Percentiles rank a stretch among this genome's conserved stretches.
Evolutionary conservation across 1,140 invertebrate species (phyloP).

Genomic region (Adelges cooleyi): DNA sequence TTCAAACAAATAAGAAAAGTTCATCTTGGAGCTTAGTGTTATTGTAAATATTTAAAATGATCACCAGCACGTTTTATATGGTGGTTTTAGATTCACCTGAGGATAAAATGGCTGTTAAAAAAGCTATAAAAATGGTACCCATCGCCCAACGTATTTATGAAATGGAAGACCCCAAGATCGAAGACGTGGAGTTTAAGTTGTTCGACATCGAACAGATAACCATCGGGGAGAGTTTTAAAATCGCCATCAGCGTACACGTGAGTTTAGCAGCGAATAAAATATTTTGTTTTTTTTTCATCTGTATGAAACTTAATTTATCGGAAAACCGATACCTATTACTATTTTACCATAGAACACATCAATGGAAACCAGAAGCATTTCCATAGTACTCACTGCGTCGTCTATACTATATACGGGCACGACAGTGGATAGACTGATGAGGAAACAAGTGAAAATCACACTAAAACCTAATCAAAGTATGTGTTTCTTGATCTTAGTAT

Average conservation of each 20-base stretch:
- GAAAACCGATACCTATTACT: neutral
- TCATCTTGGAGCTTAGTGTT: no score
- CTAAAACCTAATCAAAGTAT: constrained; percentile 40
- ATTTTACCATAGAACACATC: constrained; percentile 46
- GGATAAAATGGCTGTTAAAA: constrained; percentile 51
- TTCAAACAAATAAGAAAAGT: no score
- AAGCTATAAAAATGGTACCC: constrained; percentile 48
- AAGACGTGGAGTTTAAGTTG: constrained; percentile 56
- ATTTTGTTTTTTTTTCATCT: no score
- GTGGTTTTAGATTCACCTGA: constrained; percentile 41
- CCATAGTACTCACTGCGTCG: constrained; percentile 47
- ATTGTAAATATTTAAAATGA: no score
- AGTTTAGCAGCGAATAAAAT: constrained; percentile 1
- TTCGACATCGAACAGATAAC: constrained; percentile 53
- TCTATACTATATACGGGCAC: constrained; percentile 60
- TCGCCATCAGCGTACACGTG: constrained; percentile 52
- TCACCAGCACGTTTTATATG: no score
- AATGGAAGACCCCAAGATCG: constrained; percentile 42
- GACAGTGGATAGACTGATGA: constrained; percentile 50
- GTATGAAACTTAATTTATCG: no score
- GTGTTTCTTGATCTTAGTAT: no score
- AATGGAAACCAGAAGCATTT: constrained; percentile 47
- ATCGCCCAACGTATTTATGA: constrained; percentile 48
- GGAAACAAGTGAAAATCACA: constrained; percentile 47
- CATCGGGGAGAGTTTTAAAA: constrained; percentile 53